Evolutionary conservation across 2,113 vertebrate species (phyloP).

Genomic region (Microcebus lehilahytsara): DNA sequence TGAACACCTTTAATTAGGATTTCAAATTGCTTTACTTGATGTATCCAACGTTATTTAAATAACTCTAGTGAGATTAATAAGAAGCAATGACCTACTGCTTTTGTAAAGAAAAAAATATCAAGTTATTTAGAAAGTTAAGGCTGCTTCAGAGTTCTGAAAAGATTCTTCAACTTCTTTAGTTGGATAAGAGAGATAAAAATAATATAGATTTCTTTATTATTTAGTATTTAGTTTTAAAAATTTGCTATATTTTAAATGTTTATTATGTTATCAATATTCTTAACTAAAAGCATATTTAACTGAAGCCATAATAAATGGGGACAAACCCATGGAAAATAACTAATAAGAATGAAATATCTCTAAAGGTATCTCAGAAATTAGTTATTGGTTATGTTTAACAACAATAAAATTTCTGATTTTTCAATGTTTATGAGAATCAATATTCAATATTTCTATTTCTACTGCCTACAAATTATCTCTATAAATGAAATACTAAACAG

Average conservation of each 20-base stretch:
- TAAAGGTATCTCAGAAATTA: background rate
- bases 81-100: background rate
- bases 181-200: background rate
- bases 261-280: background rate
- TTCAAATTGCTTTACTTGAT: slow-evolving; percentile 42
- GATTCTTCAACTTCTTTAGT: background rate
- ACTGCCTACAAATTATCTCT: background rate
- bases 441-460: background rate
- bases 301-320: background rate
- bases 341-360: background rate
- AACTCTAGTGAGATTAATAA: slow-evolving; percentile 40
- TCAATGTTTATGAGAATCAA: background rate
- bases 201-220: background rate
- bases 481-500: background rate
- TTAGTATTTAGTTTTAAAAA: background rate
- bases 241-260: background rate
- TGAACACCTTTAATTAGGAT: background rate
- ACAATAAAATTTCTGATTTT: slow-evolving; percentile 9
- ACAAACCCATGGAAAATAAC: background rate
- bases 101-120: background rate
- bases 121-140: background rate
- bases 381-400: background rate
- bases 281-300: background rate
- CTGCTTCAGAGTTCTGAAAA: background rate
- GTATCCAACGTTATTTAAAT: slow-evolving; percentile 37